Percentiles rank a stretch among this genome's conserved stretches.
These are phyloP conservation scores for Neoarius graeffei DNA, from an alignment of 2,113 vertebrate genomes.

Conservation along the genomic window DNA sequence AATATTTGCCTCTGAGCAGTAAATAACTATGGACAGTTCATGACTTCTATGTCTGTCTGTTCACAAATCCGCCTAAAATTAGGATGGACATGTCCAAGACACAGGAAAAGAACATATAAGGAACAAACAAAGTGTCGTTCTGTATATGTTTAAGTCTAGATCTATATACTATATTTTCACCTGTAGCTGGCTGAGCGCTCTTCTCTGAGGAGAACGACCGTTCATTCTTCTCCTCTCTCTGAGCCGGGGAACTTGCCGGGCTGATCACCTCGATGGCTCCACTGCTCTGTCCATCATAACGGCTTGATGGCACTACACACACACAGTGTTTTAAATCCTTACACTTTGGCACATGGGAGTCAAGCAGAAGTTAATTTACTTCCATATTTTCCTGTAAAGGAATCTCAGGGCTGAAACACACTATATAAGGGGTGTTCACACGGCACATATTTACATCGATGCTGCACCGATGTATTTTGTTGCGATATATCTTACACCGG, in stretches of 20 bases:
- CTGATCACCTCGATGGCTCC: conserved; percentile 96
- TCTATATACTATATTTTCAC: conserved; percentile 65
- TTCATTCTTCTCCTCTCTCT: conserved; percentile 82
- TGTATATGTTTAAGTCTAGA: not conserved
- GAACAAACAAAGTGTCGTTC: not conserved
- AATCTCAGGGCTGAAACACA: not conserved
- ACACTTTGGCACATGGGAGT: not conserved
- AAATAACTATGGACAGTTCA: not conserved
- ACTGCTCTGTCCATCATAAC: conserved; percentile 83
- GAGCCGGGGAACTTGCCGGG: conserved; percentile 89
- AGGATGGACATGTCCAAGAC: not conserved
- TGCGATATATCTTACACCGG: too few species aligned
- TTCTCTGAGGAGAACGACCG: conserved; percentile 77
- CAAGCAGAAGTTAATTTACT: not conserved
- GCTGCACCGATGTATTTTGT: too few species aligned
- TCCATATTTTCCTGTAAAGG: not conserved
- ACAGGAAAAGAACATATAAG: not conserved
- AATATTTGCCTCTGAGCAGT: not conserved
- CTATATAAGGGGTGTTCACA: too few species aligned
- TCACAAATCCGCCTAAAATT: not conserved
- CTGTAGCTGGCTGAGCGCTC: conserved; percentile 75
- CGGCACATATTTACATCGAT: too few species aligned
- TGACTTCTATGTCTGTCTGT: not conserved
- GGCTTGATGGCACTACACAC: conserved; percentile 84
- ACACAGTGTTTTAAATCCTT: not conserved